Evolutionary conservation across 2,113 vertebrate genomes (phyloP), one percentile per base, ranked within the genome.

Genomic region (Datnioides undecimradiatus): DNA sequence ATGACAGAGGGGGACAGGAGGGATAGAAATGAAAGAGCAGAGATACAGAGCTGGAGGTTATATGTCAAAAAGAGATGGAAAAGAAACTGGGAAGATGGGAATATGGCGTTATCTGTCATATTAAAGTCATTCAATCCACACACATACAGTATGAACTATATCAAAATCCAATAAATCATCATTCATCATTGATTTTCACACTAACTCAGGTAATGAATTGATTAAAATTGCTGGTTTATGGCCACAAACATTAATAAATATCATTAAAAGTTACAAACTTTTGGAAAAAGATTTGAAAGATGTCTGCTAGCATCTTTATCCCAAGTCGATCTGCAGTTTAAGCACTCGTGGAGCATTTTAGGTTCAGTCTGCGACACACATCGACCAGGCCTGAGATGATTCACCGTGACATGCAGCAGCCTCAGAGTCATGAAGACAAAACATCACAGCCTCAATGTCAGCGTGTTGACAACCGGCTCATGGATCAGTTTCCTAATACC

Each of bases 11-110:
- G 55, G 46, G 68, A 33, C 3, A 25, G 45, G 38, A 60, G 68
- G 41, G 52, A 66, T 51, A 79, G 43, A 60, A 67, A 77, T 68
- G 5, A 67, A 40, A 45, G 58, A 43, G 60, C 52, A 27, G 33
- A 23, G 14, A 54, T 58, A 66, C 21, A n/a, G 54, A 78, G 40
- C 63, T 59, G 64, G n/a, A 65, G 67, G 64, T 79, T 57, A 66
- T 49, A 34, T 31, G 73, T 54, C 67, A 29, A 64, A 83, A 45
- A 27, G 27, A 58, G 70, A 41, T 36, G 13, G 10, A 17, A 45
- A 60, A 65, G 23, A 65, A 55, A 76, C 46, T 5, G 48, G 33
- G 38, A n/a, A 36, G 52, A 65, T 1, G 16, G 45, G 1, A 45
- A 29, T 13, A 2, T 63, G 46, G 19, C 6, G 60, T n/a, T 29